Evolutionary conservation across 1,140 invertebrate species (phyloP).

Genomic region (Cotesia glomerata): DNA sequence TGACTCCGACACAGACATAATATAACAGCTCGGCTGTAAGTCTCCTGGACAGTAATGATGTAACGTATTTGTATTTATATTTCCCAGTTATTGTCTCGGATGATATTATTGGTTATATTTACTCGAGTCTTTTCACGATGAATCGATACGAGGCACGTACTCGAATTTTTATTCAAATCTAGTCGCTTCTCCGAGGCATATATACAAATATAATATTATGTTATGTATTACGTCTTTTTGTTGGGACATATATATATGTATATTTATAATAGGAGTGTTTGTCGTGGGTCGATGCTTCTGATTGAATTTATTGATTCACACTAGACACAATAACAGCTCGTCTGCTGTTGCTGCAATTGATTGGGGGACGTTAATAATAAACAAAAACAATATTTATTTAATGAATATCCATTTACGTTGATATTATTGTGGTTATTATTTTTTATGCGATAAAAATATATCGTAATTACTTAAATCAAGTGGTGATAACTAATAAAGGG

Average conservation of each 20-base stretch:
- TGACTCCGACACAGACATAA: neutral
- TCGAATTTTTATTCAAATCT: slow-evolving; percentile 19
- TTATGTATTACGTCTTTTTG: slow-evolving; percentile 1
- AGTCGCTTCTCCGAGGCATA: neutral
- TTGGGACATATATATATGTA: neutral
- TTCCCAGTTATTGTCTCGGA: neutral
- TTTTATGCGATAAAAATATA: too few relatives aligned
- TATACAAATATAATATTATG: neutral
- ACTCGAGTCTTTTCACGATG: too few relatives aligned
- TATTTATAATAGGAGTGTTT: neutral
- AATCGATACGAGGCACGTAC: slow-evolving; percentile 10
- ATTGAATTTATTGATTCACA: slow-evolving; percentile 28
- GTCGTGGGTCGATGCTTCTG: slow-evolving; percentile 7
- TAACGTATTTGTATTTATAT: neutral
- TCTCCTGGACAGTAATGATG: neutral
- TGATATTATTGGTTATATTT: slow-evolving; percentile 1
- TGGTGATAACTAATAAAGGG: too few relatives aligned
- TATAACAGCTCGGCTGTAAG: too few relatives aligned
- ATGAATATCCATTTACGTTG: neutral
- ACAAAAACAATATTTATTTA: neutral
- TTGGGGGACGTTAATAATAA: slow-evolving; percentile 12
- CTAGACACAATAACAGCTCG: neutral
- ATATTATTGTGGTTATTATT: neutral
- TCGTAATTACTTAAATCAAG: too few relatives aligned
- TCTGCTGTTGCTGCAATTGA: slow-evolving; percentile 20